phyloP scores from a whole-genome alignment of 2,113 vertebrate genomes.

The Drymodes brunneopygia region DNA sequence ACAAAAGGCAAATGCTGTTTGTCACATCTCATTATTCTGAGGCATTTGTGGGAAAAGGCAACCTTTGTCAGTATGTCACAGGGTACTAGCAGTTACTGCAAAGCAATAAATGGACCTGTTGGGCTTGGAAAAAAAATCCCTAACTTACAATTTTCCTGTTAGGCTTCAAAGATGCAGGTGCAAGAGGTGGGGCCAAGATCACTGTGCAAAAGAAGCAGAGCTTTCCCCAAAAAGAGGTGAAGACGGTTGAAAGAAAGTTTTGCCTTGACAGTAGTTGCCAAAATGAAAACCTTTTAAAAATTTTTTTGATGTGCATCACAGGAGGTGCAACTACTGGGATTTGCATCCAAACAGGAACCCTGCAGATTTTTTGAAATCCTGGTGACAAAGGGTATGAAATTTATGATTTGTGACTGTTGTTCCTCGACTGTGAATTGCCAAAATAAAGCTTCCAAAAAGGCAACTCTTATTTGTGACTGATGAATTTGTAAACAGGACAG shows the following conservation, averaged over 20 bases:
- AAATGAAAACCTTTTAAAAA: constrained; percentile 8
- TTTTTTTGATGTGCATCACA: constrained; percentile 31
- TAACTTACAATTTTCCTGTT: neutral
- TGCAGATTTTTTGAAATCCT: constrained; percentile 42
- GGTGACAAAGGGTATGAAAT: constrained; percentile 21
- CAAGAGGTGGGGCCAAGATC: neutral
- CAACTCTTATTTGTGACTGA: constrained; percentile 2
- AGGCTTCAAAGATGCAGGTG: neutral
- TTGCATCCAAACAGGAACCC: constrained; percentile 43
- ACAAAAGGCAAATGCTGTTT: neutral
- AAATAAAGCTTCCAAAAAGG: neutral
- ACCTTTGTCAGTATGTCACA: neutral
- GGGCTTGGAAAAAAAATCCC: neutral
- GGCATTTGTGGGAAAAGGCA: neutral
- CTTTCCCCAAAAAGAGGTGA: neutral
- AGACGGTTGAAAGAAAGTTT: constrained; percentile 8
- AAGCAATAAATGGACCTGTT: neutral
- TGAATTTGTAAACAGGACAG: neutral
- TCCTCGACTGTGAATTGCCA: neutral
- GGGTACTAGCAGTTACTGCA: neutral
- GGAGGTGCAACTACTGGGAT: neutral
- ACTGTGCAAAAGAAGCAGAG: neutral
- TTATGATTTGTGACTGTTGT: constrained; percentile 15
- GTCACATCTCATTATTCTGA: neutral
- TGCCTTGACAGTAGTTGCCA: constrained; percentile 13